A percentile compares a stretch with the other conserved stretches of the same genome.
These are phyloP conservation scores for Seira ritae DNA, from an alignment of 2,888 invertebrate genomes.

Conservation along the genomic window DNA sequence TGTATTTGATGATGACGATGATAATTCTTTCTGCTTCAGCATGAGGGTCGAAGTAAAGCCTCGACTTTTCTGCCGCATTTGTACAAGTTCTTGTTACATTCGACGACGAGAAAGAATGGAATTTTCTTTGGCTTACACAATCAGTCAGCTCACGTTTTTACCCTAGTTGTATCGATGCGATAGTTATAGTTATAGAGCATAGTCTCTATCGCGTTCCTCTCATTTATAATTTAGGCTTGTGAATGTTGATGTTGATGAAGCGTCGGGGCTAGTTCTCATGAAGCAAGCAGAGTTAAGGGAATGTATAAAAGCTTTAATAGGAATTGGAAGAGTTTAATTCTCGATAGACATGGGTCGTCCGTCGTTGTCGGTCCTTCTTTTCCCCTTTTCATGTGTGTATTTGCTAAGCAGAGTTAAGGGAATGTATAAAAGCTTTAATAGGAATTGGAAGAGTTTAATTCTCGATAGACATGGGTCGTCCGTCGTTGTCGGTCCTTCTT, in stretches of 20 bases:
- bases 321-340: constrained; percentile 11
- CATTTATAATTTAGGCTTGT: not conserved
- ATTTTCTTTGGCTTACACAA: not conserved
- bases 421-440: not conserved
- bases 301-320: not conserved
- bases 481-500: no score
- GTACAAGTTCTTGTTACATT: not conserved
- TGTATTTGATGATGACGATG: not conserved
- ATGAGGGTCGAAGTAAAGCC: not conserved
- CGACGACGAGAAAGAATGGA: not conserved
- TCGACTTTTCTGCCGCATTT: not conserved
- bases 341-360: not conserved
- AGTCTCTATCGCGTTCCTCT: not conserved
- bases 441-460: constrained; percentile 7
- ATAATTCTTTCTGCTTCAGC: not conserved
- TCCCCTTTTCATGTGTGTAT: no score
- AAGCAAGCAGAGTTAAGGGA: no score
- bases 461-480: not conserved
- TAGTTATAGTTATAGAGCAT: no score
- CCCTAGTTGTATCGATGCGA: constrained; percentile 25
- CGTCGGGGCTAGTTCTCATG: not conserved
- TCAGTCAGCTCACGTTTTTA: constrained; percentile 32
- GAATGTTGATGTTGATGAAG: not conserved
- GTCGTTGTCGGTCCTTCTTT: no score
- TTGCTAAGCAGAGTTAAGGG: no score